Evolutionary conservation across 2,113 vertebrate genomes (phyloP).

Genomic region (Toxotes jaculatrix): DNA sequence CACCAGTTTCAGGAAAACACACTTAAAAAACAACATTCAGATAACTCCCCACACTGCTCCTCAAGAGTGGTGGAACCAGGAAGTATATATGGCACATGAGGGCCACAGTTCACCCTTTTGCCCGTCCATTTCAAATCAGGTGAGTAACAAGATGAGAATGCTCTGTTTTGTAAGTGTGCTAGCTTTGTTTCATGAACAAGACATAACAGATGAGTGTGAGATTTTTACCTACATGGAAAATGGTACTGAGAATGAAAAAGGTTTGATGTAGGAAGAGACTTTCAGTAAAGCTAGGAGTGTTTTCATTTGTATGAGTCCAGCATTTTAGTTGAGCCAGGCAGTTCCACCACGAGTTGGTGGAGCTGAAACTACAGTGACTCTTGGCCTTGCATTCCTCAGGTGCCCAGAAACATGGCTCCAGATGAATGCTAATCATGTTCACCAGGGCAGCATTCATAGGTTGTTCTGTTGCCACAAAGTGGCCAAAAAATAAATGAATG

Average conservation of each 20-base stretch:
- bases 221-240: neutral
- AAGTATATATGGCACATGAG: neutral
- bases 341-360: neutral
- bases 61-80: conserved; percentile 29
- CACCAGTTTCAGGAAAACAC: neutral
- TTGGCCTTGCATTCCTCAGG: neutral
- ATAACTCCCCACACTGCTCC: neutral
- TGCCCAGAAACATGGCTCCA: neutral
- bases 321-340: too few relatives aligned
- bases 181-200: neutral
- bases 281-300: too few relatives aligned
- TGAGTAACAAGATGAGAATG: neutral
- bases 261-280: too few relatives aligned
- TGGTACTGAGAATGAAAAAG: too few relatives aligned
- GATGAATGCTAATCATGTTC: neutral
- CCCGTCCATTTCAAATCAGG: neutral
- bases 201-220: neutral
- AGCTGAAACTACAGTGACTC: neutral
- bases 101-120: neutral
- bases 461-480: neutral
- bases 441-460: too few relatives aligned
- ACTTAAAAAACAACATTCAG: neutral
- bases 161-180: neutral
- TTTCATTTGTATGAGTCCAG: too few relatives aligned
- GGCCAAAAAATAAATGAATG: neutral